Base-by-base conservation (phyloP, 2,797 vertebrate genomes). In the Tragelaphus oryx region DNA sequence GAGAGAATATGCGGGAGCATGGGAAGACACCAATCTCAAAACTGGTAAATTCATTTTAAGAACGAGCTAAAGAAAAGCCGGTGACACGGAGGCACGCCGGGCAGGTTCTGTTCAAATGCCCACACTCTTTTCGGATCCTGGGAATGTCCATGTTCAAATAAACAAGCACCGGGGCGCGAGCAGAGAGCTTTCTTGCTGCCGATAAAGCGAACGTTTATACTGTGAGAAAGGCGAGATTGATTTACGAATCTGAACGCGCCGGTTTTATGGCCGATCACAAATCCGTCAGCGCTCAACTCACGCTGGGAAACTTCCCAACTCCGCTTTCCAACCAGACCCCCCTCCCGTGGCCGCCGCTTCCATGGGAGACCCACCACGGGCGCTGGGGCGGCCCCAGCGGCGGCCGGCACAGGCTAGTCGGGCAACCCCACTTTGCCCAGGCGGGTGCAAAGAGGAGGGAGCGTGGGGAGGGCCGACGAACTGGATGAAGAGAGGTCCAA, bases 211-310 rank as follows among this genome's bases (percentile, higher is more conserved):
- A 96, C 97, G 98, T 99, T 99, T 99, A 98, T 98, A 98, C 97
- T 98, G 98, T 95, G 97, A 97, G 98, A 97, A 97, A 97, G 97
- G 95, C 85, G 93, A 98, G 99, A 99, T 99, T 99, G 99, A 99
- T 99, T 99, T 99, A 99, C 98, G 97, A 97, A 98, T 98, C 98
- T 97, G 98, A 98, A 98, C 98, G 98, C 98, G 98, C 98, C 95
- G 97, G 97, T 98, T 99, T 99, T 99, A 99, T 98, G 98, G 99
- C 97, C 91, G 98, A 98, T 99, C 99, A 99, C 99, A 99, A 99
- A 99, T 99, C 99, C 99, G 98, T 99, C 99, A 99, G 95, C 94
- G 98, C 97, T 97, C 97, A 95, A 97, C 98, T 97, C 98, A 98
- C 95, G 93, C 98, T 97, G 97, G 98, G 98, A 98, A 98, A 98